Evolutionary conservation across 2,888 invertebrate genomes (phyloP), one percentile per base, ranked within the genome.

Genomic region (Onchidella celtica): DNA sequence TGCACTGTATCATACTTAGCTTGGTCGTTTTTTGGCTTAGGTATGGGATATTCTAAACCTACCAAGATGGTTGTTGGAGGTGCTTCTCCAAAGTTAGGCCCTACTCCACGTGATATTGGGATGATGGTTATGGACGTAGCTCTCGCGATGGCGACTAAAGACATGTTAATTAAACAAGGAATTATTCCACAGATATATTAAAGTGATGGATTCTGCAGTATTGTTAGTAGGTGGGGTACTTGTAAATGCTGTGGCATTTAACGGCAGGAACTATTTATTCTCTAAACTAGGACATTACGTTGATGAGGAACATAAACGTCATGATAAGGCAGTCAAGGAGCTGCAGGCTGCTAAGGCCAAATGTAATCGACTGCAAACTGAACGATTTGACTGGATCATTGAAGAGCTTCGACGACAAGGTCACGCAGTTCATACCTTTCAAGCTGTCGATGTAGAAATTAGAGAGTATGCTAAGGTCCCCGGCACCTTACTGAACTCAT

Each of bases 291-390:
- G 17, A 47, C 47, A 47, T 47, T 29, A 24, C 0, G n/a, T n/a
- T 21, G 70, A n/a, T n/a, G n/a, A n/a, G n/a, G n/a, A n/a, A n/a
- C n/a, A n/a, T n/a, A n/a, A n/a, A n/a, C n/a, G n/a, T 0, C 70
- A 72, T 34, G 57, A 72, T 4, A n/a, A 55, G n/a, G 70, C 70
- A 57, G 34, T 72, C 0, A 57, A 72, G n/a, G 32, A 27, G 70
- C 57, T 72, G 0, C 70, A 72, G 57, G 70, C 70, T 1, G 57
- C 55, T 0, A 32, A 34, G 65, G 34, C 32, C 1, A 36, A 1
- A 21, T 72, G 32, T 47, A 6, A 6, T 1, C 32, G 32, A n/a
- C 29, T n/a, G 24, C 9, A 38, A 21, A 72, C 55, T 1, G 70
- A 70, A n/a, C 55, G 70, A 0, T 27, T 55, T 0, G 55, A 72